Base-by-base conservation (phyloP, 2,113 vertebrate genomes). In the Puffinus mauretanicus region DNA sequence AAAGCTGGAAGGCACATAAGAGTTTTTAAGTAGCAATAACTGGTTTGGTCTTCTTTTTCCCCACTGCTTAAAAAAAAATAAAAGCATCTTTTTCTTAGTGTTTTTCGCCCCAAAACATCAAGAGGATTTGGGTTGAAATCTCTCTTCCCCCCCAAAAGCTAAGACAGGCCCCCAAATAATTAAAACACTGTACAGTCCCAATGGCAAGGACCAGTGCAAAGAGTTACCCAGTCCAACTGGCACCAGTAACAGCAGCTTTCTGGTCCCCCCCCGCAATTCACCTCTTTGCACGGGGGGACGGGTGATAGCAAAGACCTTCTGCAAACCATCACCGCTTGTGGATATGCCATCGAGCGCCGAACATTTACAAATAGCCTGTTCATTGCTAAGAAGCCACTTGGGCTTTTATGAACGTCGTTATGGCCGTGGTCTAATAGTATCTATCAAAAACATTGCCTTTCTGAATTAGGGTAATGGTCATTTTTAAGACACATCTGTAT, bases 401-500 rank as follows among this genome's bases (percentile, higher is more conserved):
- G 58, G 80, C 60, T 83, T 42, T 76, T 26, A n/a, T 1, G 27
- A 71, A 25, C 3, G 0, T 79, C 54, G 0, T 67, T 61, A 49
- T 1, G 7, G n/a, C 61, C 1, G 0, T 16, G 58, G 55, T 24
- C 76, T 84, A 38, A 18, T 13, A 2, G 44, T 5, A 57, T 9
- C 42, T 40, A 27, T 24, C 49, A 42, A 21, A 32, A 64, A 10
- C 60, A 25, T 40, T 60, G 71, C 47, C 84, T 76, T 57, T 52
- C 90, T 69, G 42, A 51, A 83, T 93, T 7, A 64, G 72, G 42
- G 52, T 82, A 61, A n/a, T 44, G 93, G 94, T 90, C 96, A 76
- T 95, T 96, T 96, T 86, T 82, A 79, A 96, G 86, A 34, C 52
- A 86, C 91, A 70, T 90, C 97, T 85, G 82, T 77, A 72, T 82